These are phyloP conservation scores for Trichonephila inaurata DNA, from an alignment of 1,140 invertebrate species.

Conservation along the genomic window DNA sequence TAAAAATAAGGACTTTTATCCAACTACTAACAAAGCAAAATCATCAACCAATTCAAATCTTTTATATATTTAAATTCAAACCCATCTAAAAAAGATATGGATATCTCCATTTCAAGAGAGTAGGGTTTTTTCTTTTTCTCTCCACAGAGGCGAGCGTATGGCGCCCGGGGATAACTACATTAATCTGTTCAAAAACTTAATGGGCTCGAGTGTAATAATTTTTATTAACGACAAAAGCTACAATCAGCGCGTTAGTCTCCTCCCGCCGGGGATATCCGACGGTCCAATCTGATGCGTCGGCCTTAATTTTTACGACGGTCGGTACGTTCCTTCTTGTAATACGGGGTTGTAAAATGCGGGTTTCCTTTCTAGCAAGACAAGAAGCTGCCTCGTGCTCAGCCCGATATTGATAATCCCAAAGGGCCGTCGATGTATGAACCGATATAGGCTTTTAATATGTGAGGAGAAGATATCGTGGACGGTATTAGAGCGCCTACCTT, in stretches of 20 bases:
- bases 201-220: constrained; percentile 71
- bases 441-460: constrained; percentile 72
- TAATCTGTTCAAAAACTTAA: constrained; percentile 76
- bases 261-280: constrained; percentile 47
- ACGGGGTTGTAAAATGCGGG: constrained; percentile 57
- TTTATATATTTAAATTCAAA: neutral
- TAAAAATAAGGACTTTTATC: no score
- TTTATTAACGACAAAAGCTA: constrained; percentile 73
- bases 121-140: neutral
- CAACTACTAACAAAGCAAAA: neutral
- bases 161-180: constrained; percentile 63
- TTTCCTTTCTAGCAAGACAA: constrained; percentile 6
- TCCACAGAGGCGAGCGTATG: neutral
- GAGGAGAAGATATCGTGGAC: constrained; percentile 63
- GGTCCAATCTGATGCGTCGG: constrained; percentile 68
- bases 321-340: constrained; percentile 30
- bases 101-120: neutral
- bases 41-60: neutral
- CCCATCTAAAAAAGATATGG: neutral
- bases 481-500: constrained; percentile 64
- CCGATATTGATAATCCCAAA: constrained; percentile 73
- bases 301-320: constrained; percentile 72
- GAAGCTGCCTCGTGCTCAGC: neutral
- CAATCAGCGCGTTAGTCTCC: constrained; percentile 62
- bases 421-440: constrained; percentile 53